phyloP scores from a whole-genome alignment of 2,113 vertebrate genomes.

The Atherinomorus stipes region DNA sequence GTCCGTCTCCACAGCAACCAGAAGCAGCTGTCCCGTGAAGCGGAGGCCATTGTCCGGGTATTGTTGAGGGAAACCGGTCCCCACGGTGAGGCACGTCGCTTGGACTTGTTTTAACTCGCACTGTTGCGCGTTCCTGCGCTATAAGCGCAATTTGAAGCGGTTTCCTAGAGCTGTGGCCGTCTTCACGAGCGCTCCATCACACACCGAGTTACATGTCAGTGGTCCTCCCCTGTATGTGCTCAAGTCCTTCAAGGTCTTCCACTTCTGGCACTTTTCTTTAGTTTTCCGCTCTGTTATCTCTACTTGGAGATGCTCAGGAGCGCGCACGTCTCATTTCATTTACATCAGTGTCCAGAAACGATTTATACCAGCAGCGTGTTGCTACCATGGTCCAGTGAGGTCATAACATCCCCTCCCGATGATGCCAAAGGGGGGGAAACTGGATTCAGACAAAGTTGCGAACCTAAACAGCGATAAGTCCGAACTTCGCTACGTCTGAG shows the following conservation, averaged over 20 bases:
- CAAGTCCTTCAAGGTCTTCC: not conserved
- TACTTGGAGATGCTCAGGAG: not conserved
- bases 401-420: not conserved
- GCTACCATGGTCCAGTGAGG: constrained; percentile 1
- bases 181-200: constrained; percentile 32
- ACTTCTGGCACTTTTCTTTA: not conserved
- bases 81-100: accelerated
- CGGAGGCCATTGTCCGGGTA: constrained; percentile 66
- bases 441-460: constrained; percentile 37
- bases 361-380: not conserved
- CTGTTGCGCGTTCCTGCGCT: not conserved
- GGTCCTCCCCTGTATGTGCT: not conserved
- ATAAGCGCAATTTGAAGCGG: not conserved
- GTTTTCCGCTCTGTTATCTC: constrained; percentile 19
- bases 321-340: constrained; percentile 7
- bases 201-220: not conserved
- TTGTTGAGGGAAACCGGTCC: not conserved
- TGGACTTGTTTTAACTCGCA: not conserved
- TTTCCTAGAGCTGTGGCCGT: not conserved
- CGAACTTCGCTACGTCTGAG: constrained; percentile 53
- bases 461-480: constrained; percentile 11
- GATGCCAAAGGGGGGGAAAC: not conserved
- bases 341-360: constrained; percentile 12
- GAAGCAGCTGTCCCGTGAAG: constrained; percentile 58
- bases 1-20: constrained; percentile 81